Base-by-base conservation (phyloP, 2,888 invertebrate genomes). In the Neoascia interrupta region DNA sequence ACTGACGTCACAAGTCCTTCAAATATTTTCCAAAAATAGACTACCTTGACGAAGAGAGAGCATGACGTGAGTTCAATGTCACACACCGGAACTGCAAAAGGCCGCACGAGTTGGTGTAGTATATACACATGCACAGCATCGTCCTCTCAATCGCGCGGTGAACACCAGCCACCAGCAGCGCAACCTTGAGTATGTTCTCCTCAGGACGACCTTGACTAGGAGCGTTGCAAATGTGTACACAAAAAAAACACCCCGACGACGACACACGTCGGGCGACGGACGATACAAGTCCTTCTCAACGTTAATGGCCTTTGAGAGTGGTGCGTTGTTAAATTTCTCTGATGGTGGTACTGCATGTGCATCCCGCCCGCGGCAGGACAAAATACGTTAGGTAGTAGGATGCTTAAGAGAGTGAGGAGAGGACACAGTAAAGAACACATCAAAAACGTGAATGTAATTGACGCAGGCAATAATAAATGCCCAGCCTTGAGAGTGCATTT, bases 31-130 rank as follows among this genome's bases (percentile, higher is more conserved):
- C 41, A 61, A 61, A 73, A 73, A 79, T 79, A 79, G 56, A 41
- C 39, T 23, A 61, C 66, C 64, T 79, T 73, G 79, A 66, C 31
- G 60, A 66, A 34, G 47, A 73, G 68, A 54, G 54, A 66, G 60
- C 47, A 56, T 79, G 61, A 72, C 66, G 61, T 68, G 73, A 79
- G 79, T 79, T 79, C 79, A 79, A 79, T 79, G 79, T 79, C 79
- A 73, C 79, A 56, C 66, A 79, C 73, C 79, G 79, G 79, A 79
- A 73, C 73, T 73, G 43, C 45, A 51, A 56, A 66, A 49, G 72
- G 54, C 72, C 58, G 39, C 37, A 41, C 58, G 58, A 56, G 61
- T 8, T n/a, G 8, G 31, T 4, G n/a, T 31, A 6, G 31, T 1
- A 53, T 41, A 60, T 51, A 19, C 61, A 36, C 15, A 41, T 8